phyloP scores from a whole-genome alignment of 2,113 vertebrate genomes.

The Pavo muticus region DNA sequence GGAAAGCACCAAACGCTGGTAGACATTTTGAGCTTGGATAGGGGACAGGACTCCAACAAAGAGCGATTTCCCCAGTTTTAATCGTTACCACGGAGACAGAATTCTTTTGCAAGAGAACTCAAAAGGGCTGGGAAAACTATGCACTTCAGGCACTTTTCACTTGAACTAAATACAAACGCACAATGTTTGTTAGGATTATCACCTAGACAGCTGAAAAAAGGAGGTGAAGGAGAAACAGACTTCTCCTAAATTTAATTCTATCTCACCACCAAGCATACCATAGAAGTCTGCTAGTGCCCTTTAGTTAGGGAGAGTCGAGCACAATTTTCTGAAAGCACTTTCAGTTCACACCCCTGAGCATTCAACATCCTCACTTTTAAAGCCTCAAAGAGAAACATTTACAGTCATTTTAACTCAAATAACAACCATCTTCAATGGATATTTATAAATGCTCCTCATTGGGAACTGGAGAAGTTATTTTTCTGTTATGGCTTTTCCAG shows the following conservation, averaged over 20 bases:
- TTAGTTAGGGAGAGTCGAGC: not conserved
- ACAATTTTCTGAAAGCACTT: not conserved
- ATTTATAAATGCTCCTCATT: not conserved
- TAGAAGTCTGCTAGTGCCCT: not conserved
- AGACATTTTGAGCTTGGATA: conserved; percentile 11
- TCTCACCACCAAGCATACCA: not conserved
- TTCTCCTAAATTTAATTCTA: conserved; percentile 14
- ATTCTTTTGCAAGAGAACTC: conserved; percentile 74
- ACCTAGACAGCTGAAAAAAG: conserved; percentile 54
- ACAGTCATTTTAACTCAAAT: not conserved
- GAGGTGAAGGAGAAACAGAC: not conserved
- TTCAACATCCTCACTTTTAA: not conserved
- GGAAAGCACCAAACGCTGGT: not conserved
- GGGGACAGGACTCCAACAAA: conserved; percentile 46
- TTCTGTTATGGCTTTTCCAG: not conserved
- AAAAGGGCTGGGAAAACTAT: conserved; percentile 65
- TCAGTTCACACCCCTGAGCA: not conserved
- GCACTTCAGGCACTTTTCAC: conserved; percentile 52
- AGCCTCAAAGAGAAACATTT: not conserved
- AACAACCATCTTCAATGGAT: not conserved
- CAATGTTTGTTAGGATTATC: conserved; percentile 61
- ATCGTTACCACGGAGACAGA: conserved; percentile 81
- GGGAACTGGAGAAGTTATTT: not conserved
- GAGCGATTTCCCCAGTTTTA: conserved; percentile 71
- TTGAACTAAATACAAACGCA: conserved; percentile 52